Conservation (phyloP, 2,797 vertebrate species). For the Sitta carolinensis region DNA sequence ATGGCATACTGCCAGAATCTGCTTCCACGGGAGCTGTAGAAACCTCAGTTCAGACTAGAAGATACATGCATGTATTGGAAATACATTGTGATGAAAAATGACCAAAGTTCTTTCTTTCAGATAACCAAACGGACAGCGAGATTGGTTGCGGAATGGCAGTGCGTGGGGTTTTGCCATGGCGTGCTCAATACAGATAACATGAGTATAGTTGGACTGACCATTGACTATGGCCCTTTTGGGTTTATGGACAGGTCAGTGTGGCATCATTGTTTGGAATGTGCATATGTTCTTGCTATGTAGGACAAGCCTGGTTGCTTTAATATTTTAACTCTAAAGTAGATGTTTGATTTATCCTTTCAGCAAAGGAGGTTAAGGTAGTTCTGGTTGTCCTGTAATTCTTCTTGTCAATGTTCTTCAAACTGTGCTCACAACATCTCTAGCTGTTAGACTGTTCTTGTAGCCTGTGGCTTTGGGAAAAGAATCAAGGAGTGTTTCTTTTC, state of each 20-base stretch:
- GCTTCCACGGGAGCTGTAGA: neutral
- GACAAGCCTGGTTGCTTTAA: neutral
- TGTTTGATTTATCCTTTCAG: neutral
- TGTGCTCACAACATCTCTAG: neutral
- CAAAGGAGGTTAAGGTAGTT: neutral
- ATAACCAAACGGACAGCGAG: conserved; percentile 86
- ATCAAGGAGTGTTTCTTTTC: neutral
- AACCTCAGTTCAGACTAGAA: neutral
- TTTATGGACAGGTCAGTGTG: conserved; percentile 93
- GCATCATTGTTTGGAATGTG: neutral
- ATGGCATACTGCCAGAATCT: neutral
- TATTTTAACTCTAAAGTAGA: neutral
- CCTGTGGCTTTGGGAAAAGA: neutral
- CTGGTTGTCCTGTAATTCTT: neutral
- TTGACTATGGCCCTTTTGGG: conserved; percentile 96
- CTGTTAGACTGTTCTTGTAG: neutral
- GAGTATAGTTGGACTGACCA: conserved; percentile 93
- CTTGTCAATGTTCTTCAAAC: neutral
- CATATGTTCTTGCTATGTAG: rapidly evolving
- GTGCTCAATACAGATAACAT: conserved; percentile 99
- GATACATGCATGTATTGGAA: neutral
- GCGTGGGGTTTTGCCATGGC: conserved; percentile 95
- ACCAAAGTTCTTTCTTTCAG: conserved; percentile 59
- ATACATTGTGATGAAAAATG: neutral
- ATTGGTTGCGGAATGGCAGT: conserved; percentile 95